Base-by-base conservation (phyloP, 2,113 vertebrate species). In the Cynocephalus volans region DNA sequence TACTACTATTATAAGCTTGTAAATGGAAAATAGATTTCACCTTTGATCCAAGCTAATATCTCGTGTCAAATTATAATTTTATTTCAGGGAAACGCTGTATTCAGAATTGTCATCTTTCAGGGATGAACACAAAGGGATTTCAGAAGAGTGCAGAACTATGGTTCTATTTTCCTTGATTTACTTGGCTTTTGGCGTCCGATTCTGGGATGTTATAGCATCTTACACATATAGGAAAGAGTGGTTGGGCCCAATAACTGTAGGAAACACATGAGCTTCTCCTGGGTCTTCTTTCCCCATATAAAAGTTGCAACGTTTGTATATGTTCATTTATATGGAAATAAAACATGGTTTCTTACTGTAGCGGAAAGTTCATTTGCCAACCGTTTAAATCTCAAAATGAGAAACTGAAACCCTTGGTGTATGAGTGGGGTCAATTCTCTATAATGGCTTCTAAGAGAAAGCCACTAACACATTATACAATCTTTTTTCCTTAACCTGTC, bases 31-130 rank as follows among this genome's bases (percentile, higher is more conserved):
- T 21, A 80, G 28, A 8, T 60, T 82, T 92, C 36, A 82, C 48
- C 28, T 89, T 58, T 89, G 41, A 70, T 17, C 24, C 33, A 86
- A 56, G 62, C n/a, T 48, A 52, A 0, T 50, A 45, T 82, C 23
- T 90, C 6, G 58, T 90, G 92, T 82, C 17, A 92, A 52, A 67
- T 83, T 81, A 64, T 23, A 50, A n/a, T 56, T 91, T 94, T 81
- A n/a, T 36, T 86, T 92, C 7, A 75, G 33, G 45, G 76, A 90
- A 69, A 54, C 13, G 56, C 5, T 52, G 5, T 33, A 5, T 70
- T 36, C 14, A 54, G 23, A 80, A 85, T 79, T 50, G 6, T 69
- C 21, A 58, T 88, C 58, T 33, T 73, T 50, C 26, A 24, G 31
- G 24, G 73, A 31, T 36, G 41, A 60, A 62, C 9, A 33, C 26